Percentiles rank a stretch among this genome's conserved stretches.
Conservation (phyloP, 2,113 vertebrate genomes). For the Myotis davidii region DNA sequence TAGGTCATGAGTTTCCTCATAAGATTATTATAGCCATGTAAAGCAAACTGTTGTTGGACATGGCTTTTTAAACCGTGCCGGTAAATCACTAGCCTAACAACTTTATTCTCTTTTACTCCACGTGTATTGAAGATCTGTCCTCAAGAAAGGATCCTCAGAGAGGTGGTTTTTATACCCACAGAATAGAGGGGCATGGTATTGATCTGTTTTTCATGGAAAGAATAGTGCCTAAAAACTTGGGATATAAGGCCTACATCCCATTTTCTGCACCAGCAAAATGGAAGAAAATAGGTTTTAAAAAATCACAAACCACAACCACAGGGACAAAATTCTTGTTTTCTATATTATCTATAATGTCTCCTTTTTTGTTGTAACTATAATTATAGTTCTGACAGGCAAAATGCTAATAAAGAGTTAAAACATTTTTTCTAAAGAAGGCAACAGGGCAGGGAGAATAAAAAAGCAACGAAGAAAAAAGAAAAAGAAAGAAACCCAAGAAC, state of each 20-base stretch:
- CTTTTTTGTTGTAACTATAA: background rate
- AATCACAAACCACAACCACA: background rate
- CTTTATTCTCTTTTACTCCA: constrained; percentile 56
- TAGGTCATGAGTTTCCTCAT: background rate
- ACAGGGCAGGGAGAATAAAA: background rate
- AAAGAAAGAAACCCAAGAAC: background rate
- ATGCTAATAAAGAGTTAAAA: background rate
- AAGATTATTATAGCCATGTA: constrained; percentile 37
- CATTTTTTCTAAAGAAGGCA: background rate
- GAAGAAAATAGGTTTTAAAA: constrained; percentile 7
- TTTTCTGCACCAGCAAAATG: background rate
- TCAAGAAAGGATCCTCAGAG: background rate
- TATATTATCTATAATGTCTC: background rate
- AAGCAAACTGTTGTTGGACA: constrained; percentile 38
- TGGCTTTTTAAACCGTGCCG: background rate
- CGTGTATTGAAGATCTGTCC: constrained; percentile 37
- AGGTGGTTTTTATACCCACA: background rate
- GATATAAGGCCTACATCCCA: background rate
- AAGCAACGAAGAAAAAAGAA: background rate
- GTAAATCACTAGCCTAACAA: constrained; percentile 47
- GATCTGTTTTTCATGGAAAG: constrained; percentile 47
- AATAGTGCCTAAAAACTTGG: background rate
- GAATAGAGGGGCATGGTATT: background rate
- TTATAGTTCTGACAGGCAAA: background rate
- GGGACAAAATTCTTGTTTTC: background rate